Conservation (phyloP, 2,113 vertebrate species). For the Ellobius talpinus region DNA sequence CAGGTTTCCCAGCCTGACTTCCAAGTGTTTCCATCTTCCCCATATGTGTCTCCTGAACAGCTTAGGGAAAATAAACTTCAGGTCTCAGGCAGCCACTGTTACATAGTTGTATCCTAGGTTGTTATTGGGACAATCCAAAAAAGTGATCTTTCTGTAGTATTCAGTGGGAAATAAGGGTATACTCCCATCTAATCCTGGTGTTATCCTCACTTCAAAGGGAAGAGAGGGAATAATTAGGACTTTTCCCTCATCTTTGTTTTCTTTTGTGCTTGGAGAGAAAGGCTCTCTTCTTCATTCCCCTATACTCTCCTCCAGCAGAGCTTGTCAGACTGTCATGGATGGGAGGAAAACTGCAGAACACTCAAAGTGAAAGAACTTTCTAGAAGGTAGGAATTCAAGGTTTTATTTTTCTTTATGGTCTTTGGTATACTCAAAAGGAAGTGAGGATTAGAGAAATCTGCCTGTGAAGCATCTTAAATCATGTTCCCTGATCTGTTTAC, state of each 20-base stretch:
- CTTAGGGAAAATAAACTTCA: not conserved
- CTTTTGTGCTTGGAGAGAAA: not conserved
- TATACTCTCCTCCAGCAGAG: not conserved
- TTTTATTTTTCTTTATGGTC: not conserved
- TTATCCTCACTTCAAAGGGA: not conserved
- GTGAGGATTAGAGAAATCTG: not conserved
- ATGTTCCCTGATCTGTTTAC: not conserved
- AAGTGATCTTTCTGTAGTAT: not conserved
- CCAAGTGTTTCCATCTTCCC: not conserved
- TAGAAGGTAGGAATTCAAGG: not conserved
- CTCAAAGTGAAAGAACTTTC: not conserved
- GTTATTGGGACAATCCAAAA: not conserved
- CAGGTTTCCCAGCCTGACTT: not conserved
- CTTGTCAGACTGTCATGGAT: not conserved
- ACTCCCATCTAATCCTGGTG: not conserved
- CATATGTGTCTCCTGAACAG: not conserved
- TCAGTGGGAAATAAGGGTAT: not conserved
- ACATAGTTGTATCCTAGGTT: not conserved
- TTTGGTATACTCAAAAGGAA: conserved; percentile 12
- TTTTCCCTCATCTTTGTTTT: not conserved
- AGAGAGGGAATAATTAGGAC: not conserved
- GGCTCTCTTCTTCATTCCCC: not conserved
- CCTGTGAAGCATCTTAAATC: not conserved
- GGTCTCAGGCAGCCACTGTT: not conserved
- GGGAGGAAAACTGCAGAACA: not conserved